Percentiles rank a stretch among this genome's conserved stretches.
Conservation (phyloP, 2,113 vertebrate species). For the Ploceus nigricollis region DNA sequence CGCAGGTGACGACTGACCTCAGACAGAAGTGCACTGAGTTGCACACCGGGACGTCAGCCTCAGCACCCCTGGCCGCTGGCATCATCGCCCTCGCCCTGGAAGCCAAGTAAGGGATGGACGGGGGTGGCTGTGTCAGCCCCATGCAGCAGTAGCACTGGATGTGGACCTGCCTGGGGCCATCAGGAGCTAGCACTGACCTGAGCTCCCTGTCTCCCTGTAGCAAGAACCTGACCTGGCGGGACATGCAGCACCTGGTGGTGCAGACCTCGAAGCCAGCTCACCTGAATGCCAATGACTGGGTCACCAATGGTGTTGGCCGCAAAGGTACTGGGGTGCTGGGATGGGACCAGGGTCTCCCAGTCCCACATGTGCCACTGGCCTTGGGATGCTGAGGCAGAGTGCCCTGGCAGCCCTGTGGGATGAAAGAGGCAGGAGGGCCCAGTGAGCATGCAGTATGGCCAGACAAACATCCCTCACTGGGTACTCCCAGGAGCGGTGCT, state of each 20-base stretch:
- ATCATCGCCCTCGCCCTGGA: slow-evolving; percentile 96
- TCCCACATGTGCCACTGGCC: accelerated
- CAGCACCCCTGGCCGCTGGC: slow-evolving; percentile 90
- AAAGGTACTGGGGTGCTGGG: slow-evolving; percentile 75
- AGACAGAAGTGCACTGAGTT: slow-evolving; percentile 94
- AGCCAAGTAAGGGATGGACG: slow-evolving; percentile 84
- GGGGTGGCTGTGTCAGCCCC: not conserved
- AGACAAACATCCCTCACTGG: accelerated
- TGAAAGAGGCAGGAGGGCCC: not conserved
- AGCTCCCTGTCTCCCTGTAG: slow-evolving; percentile 41
- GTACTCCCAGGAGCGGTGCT: accelerated
- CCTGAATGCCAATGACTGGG: slow-evolving; percentile 91
- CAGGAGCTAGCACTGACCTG: not conserved
- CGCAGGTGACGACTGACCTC: slow-evolving; percentile 92
- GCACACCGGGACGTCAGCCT: slow-evolving; percentile 95
- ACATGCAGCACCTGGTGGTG: slow-evolving; percentile 98
- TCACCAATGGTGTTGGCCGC: slow-evolving; percentile 91
- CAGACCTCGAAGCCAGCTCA: slow-evolving; percentile 89
- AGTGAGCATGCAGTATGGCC: accelerated
- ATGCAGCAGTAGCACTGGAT: accelerated
- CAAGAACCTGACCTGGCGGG: slow-evolving; percentile 95
- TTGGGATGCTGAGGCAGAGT: not conserved
- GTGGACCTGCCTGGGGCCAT: accelerated
- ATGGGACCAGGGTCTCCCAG: not conserved
- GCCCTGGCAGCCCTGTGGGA: not conserved